phyloP scores from a whole-genome alignment of 2,113 vertebrate species.

The Corydoras sp. region DNA sequence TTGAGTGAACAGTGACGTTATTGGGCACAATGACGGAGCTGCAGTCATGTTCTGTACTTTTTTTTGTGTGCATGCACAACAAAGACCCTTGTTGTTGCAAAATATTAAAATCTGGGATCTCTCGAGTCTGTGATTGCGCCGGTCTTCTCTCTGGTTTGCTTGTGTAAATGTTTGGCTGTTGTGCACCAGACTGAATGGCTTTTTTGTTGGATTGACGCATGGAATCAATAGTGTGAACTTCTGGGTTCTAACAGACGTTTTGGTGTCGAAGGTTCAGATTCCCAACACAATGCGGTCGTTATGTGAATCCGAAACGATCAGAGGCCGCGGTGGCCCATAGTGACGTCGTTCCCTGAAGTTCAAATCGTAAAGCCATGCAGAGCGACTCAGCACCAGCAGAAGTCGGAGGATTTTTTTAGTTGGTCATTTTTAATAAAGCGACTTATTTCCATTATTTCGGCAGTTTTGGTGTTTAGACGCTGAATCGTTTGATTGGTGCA shows the following conservation, averaged over 20 bases:
- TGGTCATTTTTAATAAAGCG: too few species aligned
- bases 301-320: slow-evolving; percentile 25
- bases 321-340: slow-evolving; percentile 26
- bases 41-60: background rate
- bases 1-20: background rate
- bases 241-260: slow-evolving; percentile 5
- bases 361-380: too few species aligned
- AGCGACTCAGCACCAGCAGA: too few species aligned
- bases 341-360: slow-evolving; percentile 23
- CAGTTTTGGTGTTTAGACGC: slow-evolving; percentile 9
- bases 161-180: slow-evolving; percentile 1
- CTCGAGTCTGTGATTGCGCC: background rate
- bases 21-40: background rate
- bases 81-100: too few species aligned
- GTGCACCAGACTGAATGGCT: background rate
- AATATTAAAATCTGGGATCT: too few species aligned
- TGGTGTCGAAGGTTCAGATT: background rate
- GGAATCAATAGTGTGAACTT: background rate
- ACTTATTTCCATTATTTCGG: background rate
- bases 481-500: slow-evolving; percentile 21
- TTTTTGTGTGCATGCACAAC: background rate
- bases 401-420: too few species aligned
- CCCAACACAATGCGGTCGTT: slow-evolving; percentile 31
- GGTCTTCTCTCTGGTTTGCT: background rate
- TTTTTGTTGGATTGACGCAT: slow-evolving; percentile 17